Evolutionary conservation across 2,113 vertebrate species (phyloP), one percentile per base, ranked within the genome.

Genomic region (Burhinus oedicnemus): DNA sequence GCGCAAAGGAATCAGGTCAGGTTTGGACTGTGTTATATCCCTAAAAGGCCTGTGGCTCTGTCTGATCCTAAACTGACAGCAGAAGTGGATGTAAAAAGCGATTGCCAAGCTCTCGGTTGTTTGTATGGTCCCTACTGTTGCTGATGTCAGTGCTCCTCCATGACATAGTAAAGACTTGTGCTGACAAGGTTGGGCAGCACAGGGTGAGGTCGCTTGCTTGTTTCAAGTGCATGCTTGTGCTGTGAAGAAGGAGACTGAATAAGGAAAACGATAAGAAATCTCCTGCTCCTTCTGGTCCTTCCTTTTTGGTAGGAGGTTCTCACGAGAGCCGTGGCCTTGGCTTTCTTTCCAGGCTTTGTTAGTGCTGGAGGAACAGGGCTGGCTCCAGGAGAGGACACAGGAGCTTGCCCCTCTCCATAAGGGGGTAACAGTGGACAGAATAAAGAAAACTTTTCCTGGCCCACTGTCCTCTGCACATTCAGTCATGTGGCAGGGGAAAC

Each of bases 1-100:
- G 98, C 99, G 13, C 98, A 98, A 47, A 99, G 97, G 95, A 99
- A 99, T 93, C 99, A 99, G 99, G 99, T 99, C 92, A 98, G 97
- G 29, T 61, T 79, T 60, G 42, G 19, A 69, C 15, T 54, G 2
- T 11, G 4, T 74, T 74, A 30, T 58, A 89, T 86, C 61, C 6
- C 8, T 77, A 16, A 54, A 60, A 74, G n/a, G 14, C 15, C 36
- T 66, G 30, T 57, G 72, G 5, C 42, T 66, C 42, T 66, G 19
- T 66, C 64, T 66, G 64, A 44, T 34, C 30, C 64, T 74, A 11
- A 68, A 25, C 58, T 69, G 49, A 20, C 27, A 38, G 62, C 42
- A 54, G 38, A 71, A 32, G 11, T 32, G 15, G 12, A 45, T 2
- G 1, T 57, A 32, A 61, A 68, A 72, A 20, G 36, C 42, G 21